These are phyloP conservation scores for Aphaenogaster floridana DNA, from an alignment of 1,140 invertebrate species.

Conservation along the genomic window DNA sequence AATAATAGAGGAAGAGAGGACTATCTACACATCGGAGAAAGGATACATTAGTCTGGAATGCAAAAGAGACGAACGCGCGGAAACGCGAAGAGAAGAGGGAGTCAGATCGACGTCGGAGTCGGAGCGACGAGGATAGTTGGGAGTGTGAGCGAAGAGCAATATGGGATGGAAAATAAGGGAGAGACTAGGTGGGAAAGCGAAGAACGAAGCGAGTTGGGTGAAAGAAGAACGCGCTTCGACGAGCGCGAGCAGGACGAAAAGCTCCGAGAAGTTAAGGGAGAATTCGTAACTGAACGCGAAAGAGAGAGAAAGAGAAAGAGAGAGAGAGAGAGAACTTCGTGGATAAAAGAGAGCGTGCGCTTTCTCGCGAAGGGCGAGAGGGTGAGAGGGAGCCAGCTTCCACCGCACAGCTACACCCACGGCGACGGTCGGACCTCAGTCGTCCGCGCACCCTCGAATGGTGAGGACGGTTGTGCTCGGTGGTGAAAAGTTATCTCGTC, in stretches of 20 bases:
- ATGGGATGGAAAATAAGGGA: conserved; percentile 14
- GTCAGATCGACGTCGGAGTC: neutral
- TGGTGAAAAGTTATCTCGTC: conserved; percentile 30
- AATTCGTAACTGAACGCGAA: neutral
- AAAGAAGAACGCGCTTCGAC: conserved; percentile 28
- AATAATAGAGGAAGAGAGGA: neutral
- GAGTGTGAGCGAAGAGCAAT: neutral
- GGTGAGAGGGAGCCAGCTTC: conserved; percentile 68
- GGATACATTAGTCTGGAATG: conserved; percentile 39
- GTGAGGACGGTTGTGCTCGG: conserved; percentile 79
- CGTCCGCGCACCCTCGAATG: conserved; percentile 84
- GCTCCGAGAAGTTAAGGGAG: conserved; percentile 45
- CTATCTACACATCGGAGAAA: conserved; percentile 20
- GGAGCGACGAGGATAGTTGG: neutral
- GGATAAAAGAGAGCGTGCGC: conserved; percentile 52
- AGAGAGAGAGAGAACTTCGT: conserved; percentile 18
- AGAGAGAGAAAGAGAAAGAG: conserved; percentile 12
- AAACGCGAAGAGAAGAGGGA: neutral
- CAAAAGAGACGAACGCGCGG: conserved; percentile 28
- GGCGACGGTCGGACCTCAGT: conserved; percentile 80
- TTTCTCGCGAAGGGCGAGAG: conserved; percentile 40
- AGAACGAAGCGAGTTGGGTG: neutral
- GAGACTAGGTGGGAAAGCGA: conserved; percentile 6
- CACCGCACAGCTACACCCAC: conserved; percentile 83
- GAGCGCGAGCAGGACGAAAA: conserved; percentile 46